These are phyloP conservation scores for Phymanthus crucifer DNA, from an alignment of 92 coral and sea anemone genomes.

Conservation along the genomic window DNA sequence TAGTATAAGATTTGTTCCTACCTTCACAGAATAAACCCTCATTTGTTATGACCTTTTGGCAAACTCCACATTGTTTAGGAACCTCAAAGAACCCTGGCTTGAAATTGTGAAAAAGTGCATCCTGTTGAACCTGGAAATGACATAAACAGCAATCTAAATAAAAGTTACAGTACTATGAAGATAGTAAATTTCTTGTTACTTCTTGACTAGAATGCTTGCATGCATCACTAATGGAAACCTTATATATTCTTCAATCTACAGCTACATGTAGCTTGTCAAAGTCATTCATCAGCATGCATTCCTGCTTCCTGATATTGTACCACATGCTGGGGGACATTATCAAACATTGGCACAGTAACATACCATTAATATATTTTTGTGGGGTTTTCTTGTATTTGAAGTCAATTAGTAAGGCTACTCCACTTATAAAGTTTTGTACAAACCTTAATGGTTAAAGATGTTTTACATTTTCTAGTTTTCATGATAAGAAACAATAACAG, in stretches of 20 bases:
- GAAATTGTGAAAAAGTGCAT: conserved; percentile 51
- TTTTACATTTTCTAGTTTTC: not conserved
- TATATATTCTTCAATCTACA: too few species aligned
- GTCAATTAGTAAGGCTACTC: not conserved
- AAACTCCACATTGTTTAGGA: conserved; percentile 68
- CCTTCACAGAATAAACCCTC: not conserved
- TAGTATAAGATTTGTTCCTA: not conserved
- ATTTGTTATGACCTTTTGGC: conserved; percentile 46
- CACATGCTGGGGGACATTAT: too few species aligned
- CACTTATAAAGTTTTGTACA: not conserved
- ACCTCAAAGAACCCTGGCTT: conserved; percentile 56
- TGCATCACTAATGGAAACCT: too few species aligned
- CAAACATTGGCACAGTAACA: too few species aligned
- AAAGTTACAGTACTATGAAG: not conserved
- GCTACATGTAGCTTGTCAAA: too few species aligned
- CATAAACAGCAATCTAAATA: not conserved
- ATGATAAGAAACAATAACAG: conserved; percentile 3
- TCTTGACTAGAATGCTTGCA: too few species aligned
- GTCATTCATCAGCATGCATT: not conserved
- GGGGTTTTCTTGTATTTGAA: not conserved
- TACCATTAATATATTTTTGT: too few species aligned
- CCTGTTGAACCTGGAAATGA: conserved; percentile 5
- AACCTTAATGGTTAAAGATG: not conserved
- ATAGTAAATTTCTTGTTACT: not conserved
- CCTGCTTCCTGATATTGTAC: too few species aligned